Base-by-base conservation (phyloP, 2,888 invertebrate genomes). In the Sarcophaga subvicina region DNA sequence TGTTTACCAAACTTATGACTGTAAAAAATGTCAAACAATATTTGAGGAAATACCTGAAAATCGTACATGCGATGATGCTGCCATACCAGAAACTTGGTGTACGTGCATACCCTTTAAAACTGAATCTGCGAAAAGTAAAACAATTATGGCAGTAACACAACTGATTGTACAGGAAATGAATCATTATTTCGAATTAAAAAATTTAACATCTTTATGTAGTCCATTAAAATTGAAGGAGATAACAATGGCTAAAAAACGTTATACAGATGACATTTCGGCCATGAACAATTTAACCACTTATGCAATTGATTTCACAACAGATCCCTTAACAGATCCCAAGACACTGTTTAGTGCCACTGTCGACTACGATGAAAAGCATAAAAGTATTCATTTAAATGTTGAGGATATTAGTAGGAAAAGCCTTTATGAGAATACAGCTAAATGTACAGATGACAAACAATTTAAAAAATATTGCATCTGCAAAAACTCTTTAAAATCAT, bases 31-130 rank as follows among this genome's bases (percentile, higher is more conserved):
- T 90, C 94, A 94, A 80, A 96, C 95, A 80, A 90, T 97, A 72
- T 96, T 97, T 82, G 91, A 94, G n/a, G 93, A 94, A 69, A 94
- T 96, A 2, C 94, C 94, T 25, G 91, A 91, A 73, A 94, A 95
- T 85, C 94, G 97, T 47, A 95, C 95, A 4, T 97, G 97, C 90
- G 92, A 93, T 47, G 95, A 96, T 80, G 96, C 95, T 1, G 95
- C 95, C 0, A 95, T 97, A 77, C 94, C 94, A 0, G 94, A 95
- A 25, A 96, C 96, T 90, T 97, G 97, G 97, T 97, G 97, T 90
- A 95, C 96, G 83, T 97, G 97, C 90, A 94, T 95, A 49, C 95
- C 95, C 60, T 94, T 95, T 90, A 93, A 88, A 25, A 79, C 17
- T 5, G 12, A 88, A 45, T 54, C 88, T 0, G 20, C 37, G 0